Evolutionary conservation across 37 sponge, comb jelly and placozoan genomes (phyloP), one percentile per base, ranked within the genome.

Genomic region (Sycon ciliatum): DNA sequence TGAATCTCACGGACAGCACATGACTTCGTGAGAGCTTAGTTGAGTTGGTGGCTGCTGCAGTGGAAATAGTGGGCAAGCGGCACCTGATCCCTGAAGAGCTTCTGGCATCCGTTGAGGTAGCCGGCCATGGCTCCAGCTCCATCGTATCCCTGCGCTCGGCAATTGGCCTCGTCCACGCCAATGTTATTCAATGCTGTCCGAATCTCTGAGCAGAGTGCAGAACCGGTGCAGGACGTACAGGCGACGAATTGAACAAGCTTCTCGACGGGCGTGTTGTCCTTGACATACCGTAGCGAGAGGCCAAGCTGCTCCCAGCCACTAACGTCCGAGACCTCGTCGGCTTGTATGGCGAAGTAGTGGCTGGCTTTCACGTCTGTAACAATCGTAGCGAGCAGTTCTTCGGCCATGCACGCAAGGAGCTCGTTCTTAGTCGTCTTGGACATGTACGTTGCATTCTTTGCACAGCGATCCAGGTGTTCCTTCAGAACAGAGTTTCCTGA

Each of bases 21-120:
- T 42, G 71, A 36, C 34, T 69, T 70, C 20, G 60, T 55, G 28
- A 78, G 61, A 29, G 69, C 61, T 20, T 69, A 34, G 32, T 78
- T 78, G 38, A 78, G 39, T 16, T 78, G 39, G 67, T 78, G 78
- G 54, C 71, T 78, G 71, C 42, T 38, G 42, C 78, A 78, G 55
- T 70, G 60, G 71, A 53, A 72, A 69, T 78, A 78, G 22, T 34
- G 29, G 20, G 71, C 71, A 20, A 32, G 36, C 18, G 65, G 60
- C 20, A 56, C 38, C 31, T 58, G 13, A 39, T 18, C 65, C 36
- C 35, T n/a, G 35, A 74, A 74, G 18, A 35, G 33, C 0, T 56
- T 60, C 30, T 20, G 26, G 33, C 70, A 78, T 9, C 38, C 70
- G 20, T 16, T 55, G 16, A 56, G 37, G 24, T 78, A 27, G 16